A percentile compares a stretch with the other conserved stretches of the same genome.
Evolutionary conservation across 2,113 vertebrate species (phyloP).

Genomic region (Boulengeromyrus knoepffleri): DNA sequence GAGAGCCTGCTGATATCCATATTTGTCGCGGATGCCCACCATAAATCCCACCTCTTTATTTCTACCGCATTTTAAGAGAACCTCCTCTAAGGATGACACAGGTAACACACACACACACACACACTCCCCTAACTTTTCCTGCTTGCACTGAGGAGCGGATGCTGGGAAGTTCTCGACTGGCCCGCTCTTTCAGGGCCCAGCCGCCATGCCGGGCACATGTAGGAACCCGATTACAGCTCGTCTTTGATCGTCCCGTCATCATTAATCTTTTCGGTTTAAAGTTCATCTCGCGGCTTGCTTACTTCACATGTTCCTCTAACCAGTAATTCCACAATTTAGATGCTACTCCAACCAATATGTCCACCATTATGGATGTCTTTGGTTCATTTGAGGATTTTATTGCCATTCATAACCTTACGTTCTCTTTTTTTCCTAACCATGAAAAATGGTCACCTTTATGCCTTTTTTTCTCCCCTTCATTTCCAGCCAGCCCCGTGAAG

Average conservation of each 20-base stretch:
- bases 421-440: conserved; percentile 28
- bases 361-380: neutral
- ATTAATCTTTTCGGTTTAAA: neutral
- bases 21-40: conserved; percentile 2
- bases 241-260: neutral
- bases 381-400: conserved; percentile 52
- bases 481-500: conserved; percentile 44
- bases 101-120: neutral
- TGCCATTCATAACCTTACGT: conserved; percentile 54
- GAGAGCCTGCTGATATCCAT: conserved; percentile 2
- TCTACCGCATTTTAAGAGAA: neutral
- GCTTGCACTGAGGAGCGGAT: neutral
- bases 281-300: neutral
- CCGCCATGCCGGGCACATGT: neutral
- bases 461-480: conserved; percentile 51
- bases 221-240: neutral
- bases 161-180: neutral
- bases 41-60: neutral
- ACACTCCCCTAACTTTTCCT: neutral
- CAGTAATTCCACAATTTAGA: neutral
- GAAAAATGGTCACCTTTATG: conserved; percentile 57
- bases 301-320: neutral
- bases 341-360: neutral
- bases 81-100: neutral
- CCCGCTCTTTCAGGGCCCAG: neutral